Evolutionary conservation across 2,888 invertebrate species (phyloP).

Genomic region (Phytoseiulus persimilis): DNA sequence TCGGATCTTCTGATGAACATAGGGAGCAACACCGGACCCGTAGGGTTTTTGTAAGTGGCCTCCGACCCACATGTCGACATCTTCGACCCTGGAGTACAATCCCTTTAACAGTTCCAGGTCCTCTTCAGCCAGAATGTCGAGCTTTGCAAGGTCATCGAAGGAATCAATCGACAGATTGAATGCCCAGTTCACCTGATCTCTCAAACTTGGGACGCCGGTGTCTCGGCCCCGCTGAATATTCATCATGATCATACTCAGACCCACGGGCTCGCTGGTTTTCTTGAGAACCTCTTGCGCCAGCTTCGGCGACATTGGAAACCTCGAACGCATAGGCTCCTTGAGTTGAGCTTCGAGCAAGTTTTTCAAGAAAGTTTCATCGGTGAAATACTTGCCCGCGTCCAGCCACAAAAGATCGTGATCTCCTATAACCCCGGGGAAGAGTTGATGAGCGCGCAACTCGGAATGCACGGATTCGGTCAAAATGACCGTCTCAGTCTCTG

Average conservation of each 20-base stretch:
- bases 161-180: background rate
- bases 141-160: background rate
- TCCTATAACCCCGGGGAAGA: background rate
- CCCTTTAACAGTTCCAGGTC: background rate
- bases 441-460: background rate
- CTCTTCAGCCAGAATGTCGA: background rate
- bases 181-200: background rate
- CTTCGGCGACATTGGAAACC: background rate
- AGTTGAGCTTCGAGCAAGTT: background rate
- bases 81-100: background rate
- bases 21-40: background rate
- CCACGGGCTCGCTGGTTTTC: background rate
- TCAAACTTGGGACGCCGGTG: background rate
- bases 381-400: background rate
- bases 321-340: background rate
- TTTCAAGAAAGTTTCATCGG: background rate
- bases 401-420: background rate
- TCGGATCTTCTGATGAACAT: background rate
- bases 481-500: background rate
- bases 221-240: constrained; percentile 24
- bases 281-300: constrained; percentile 15
- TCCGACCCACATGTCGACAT: background rate
- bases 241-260: background rate
- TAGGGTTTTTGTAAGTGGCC: background rate
- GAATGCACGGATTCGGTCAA: background rate